A percentile compares a stretch with the other conserved stretches of the same genome.
Evolutionary conservation across 1,140 invertebrate genomes (phyloP).

Genomic region (Druon quercuslanigerum): DNA sequence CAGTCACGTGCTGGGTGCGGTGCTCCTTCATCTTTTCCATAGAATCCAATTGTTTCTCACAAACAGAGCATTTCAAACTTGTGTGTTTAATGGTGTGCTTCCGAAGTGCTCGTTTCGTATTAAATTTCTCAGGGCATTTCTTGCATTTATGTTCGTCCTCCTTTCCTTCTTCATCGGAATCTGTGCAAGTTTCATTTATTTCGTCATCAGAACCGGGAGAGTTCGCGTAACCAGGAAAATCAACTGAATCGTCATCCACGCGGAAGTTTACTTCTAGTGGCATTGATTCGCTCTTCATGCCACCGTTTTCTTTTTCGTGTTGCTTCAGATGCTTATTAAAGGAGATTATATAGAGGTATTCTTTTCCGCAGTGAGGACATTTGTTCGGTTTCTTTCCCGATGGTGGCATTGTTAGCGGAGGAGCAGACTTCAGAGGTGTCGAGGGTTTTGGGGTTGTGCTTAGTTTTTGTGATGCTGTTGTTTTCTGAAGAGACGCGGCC

Average conservation of each 20-base stretch:
- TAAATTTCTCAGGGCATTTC: constrained; percentile 59
- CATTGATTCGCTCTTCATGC: constrained; percentile 46
- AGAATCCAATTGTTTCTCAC: constrained; percentile 61
- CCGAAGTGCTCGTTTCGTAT: constrained; percentile 51
- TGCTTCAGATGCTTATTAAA: constrained; percentile 72
- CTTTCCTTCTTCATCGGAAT: constrained; percentile 41
- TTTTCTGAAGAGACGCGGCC: not conserved
- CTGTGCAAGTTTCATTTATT: not conserved
- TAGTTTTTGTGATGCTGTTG: not conserved
- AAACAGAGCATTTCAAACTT: constrained; percentile 62
- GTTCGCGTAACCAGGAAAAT: constrained; percentile 53
- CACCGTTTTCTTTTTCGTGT: constrained; percentile 64
- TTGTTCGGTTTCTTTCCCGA: constrained; percentile 71
- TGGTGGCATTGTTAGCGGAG: constrained; percentile 53
- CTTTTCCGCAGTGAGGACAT: constrained; percentile 72
- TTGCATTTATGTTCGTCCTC: constrained; percentile 47
- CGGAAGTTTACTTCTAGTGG: constrained; percentile 60
- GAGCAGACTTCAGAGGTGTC: constrained; percentile 10
- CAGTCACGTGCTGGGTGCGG: constrained; percentile 64
- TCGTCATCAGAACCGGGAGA: constrained; percentile 42
- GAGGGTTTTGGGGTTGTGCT: not conserved
- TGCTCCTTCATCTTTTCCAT: constrained; percentile 65
- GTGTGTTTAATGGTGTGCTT: constrained; percentile 56
- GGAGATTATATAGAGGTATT: constrained; percentile 73
- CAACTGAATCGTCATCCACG: constrained; percentile 61